These are phyloP conservation scores for Hyles euphorbiae DNA, from an alignment of 1,140 invertebrate genomes.

Conservation along the genomic window DNA sequence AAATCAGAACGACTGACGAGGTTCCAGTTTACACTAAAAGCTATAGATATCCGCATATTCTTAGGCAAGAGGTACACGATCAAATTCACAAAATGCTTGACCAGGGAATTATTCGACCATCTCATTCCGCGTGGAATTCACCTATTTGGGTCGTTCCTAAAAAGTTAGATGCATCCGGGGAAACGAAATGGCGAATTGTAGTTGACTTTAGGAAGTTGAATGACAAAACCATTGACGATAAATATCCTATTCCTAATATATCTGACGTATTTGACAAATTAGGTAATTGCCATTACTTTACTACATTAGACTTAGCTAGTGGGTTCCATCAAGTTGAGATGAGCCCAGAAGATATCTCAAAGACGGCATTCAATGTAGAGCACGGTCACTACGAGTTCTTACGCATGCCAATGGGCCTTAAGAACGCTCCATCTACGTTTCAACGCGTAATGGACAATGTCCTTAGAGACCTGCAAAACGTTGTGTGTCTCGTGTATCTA, in stretches of 20 bases:
- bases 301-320: constrained; percentile 12
- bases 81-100: constrained; percentile 30
- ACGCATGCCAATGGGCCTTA: constrained; percentile 15
- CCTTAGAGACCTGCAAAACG: constrained; percentile 17
- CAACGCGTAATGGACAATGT: constrained; percentile 19
- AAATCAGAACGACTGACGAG: constrained; percentile 23
- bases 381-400: constrained; percentile 21
- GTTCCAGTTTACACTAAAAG: constrained; percentile 16
- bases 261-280: constrained; percentile 12
- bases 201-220: constrained; percentile 43
- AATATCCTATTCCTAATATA: constrained; percentile 17
- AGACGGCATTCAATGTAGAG: constrained; percentile 19
- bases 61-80: constrained; percentile 7
- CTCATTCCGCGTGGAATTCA: constrained; percentile 30
- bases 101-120: constrained; percentile 39
- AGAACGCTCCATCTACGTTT: constrained; percentile 12
- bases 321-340: constrained; percentile 17
- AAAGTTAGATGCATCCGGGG: constrained; percentile 19
- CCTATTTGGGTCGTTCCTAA: constrained; percentile 18
- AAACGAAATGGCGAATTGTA: constrained; percentile 24
- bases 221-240: constrained; percentile 19
- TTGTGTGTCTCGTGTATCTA: constrained; percentile 46
- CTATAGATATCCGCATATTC: constrained; percentile 15
- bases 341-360: constrained; percentile 9
- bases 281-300: constrained; percentile 17